Percentiles rank a stretch among this genome's conserved stretches.
Evolutionary conservation across 2,888 invertebrate species (phyloP).

Genomic region (Dyspetes luteomarginatus): DNA sequence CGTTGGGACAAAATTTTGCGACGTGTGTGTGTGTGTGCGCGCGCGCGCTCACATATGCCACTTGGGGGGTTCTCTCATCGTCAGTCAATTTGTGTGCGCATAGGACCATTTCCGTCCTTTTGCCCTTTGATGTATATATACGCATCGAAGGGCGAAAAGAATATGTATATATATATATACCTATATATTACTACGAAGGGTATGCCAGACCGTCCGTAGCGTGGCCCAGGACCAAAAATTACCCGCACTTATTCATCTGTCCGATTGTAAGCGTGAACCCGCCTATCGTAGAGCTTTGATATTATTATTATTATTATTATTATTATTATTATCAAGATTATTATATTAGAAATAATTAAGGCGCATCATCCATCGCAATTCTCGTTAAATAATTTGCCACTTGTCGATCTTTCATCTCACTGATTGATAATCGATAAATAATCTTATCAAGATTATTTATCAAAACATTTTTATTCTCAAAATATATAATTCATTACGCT

Average conservation of each 20-base stretch:
- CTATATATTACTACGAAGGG: background rate
- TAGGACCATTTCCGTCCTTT: slow-evolving; percentile 34
- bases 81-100: slow-evolving; percentile 30
- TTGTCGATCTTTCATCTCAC: too few relatives aligned
- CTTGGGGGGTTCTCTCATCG: background rate
- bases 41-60: background rate
- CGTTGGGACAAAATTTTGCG: background rate
- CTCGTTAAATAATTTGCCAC: slow-evolving; percentile 1
- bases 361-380: background rate
- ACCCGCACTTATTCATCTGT: slow-evolving; percentile 64
- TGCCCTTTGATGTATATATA: background rate
- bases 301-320: slow-evolving; percentile 31
- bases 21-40: slow-evolving; percentile 5
- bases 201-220: background rate
- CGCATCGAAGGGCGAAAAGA: too few relatives aligned
- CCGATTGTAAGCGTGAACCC: slow-evolving; percentile 58
- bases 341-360: background rate
- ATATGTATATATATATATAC: background rate
- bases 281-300: slow-evolving; percentile 27
- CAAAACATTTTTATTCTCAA: too few relatives aligned
- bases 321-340: slow-evolving; percentile 19
- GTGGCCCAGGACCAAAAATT: slow-evolving; percentile 60
- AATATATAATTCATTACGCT: too few relatives aligned
- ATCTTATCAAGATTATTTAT: too few relatives aligned
- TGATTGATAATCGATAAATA: too few relatives aligned